These are phyloP conservation scores for Enteromius viviparus DNA, from an alignment of 2,797 vertebrate genomes.

Conservation along the genomic window DNA sequence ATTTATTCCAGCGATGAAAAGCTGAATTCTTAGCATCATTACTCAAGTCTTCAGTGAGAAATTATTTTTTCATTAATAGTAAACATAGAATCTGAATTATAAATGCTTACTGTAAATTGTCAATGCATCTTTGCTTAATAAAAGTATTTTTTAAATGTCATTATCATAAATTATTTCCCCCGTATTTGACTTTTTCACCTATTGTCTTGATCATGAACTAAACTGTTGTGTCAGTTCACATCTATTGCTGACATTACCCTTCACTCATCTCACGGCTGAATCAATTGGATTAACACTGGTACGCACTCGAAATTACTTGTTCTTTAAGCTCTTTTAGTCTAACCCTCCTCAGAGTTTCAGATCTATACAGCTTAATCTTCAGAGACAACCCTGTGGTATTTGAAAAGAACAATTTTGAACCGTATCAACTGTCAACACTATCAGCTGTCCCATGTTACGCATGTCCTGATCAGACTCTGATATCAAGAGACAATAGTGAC, in stretches of 20 bases:
- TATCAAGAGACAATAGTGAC: neutral
- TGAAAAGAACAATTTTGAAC: neutral
- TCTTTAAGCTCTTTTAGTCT: neutral
- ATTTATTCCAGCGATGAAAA: neutral
- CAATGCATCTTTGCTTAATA: neutral
- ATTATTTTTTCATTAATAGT: neutral
- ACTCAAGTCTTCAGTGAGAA: neutral
- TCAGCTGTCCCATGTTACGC: neutral
- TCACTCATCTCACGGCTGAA: neutral
- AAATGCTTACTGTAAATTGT: neutral
- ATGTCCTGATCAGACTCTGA: slow-evolving; percentile 1
- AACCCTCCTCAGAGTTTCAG: neutral
- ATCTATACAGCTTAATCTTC: neutral
- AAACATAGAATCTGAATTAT: too few species aligned
- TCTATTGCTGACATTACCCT: neutral
- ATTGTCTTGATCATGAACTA: neutral
- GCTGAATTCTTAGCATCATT: neutral
- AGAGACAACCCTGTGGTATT: neutral
- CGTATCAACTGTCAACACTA: neutral
- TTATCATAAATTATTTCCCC: neutral
- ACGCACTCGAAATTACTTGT: neutral
- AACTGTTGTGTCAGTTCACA: neutral
- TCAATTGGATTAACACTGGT: neutral
- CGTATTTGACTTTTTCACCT: neutral
- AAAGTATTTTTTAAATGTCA: neutral